Evolutionary conservation across 2,888 invertebrate species (phyloP), one percentile per base, ranked within the genome.

Genomic region (Agonopterix subpropinquella): DNA sequence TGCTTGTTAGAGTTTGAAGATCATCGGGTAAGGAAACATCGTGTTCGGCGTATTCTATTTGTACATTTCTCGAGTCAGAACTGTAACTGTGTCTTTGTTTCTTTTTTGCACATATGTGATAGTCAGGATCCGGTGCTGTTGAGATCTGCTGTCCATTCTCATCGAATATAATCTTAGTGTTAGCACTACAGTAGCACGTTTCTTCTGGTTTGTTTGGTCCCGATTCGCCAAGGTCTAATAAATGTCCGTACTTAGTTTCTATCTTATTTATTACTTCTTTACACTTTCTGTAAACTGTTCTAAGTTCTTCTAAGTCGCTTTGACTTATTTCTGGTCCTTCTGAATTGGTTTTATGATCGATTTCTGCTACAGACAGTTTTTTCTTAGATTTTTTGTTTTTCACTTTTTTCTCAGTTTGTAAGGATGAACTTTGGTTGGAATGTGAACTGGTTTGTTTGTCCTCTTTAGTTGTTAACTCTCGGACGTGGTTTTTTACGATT

Each of bases 211-310:
- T 56, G 7, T 35, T 50, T 42, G 52, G 52, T 7, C 47, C 41
- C 2, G 51, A 51, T 35, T 52, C 43, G 44, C 62, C 60, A 2
- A 76, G 53, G 41, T 76, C 57, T 18, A 87, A 56, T 56, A 86
- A 73, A 65, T 84, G 79, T 0, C 87, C 82, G 65, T 87, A 87
- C 54, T 85, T 87, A 0, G 51, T 47, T 61, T 87, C 84, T 28
- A 88, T 82, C 56, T 72, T 85, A 10, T 58, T 62, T 5, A 87
- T 62, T 49, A 86, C 71, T 11, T 66, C 58, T 66, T 79, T 81
- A 54, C 86, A 86, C 47, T 79, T 77, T 37, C 56, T 67, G 51
- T 87, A 87, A 9, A 79, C 76, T 18, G 58, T 57, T 61, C 58
- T 73, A 3, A 87, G 54, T 54, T 87, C 83, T 49, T 74, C 62